Evolutionary conservation across 2,888 invertebrate genomes (phyloP).

Genomic region (Entomobrya multifasciata): DNA sequence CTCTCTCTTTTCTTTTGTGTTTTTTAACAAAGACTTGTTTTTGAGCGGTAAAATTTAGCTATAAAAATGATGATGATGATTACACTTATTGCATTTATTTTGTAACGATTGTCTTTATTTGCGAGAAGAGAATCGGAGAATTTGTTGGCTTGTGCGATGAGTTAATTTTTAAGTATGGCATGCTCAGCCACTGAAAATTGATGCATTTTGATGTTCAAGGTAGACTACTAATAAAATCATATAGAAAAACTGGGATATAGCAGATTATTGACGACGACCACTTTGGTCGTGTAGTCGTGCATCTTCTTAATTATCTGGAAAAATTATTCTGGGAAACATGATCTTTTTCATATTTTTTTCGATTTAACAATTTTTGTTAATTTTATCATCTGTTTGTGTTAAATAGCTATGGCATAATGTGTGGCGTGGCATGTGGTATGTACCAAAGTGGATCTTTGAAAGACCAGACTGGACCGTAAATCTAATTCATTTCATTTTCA

Average conservation of each 20-base stretch:
- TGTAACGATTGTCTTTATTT: too few species aligned
- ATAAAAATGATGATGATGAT: conserved; percentile 28
- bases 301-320: conserved; percentile 42
- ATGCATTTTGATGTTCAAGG: conserved; percentile 66
- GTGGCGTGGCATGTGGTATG: conserved; percentile 48
- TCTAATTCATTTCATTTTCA: too few species aligned
- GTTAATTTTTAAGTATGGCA: conserved; percentile 19
- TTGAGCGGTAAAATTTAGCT: conserved; percentile 58
- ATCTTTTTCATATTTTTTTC: conserved; percentile 58
- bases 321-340: conserved; percentile 65
- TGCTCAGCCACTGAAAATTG: neutral
- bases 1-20: conserved; percentile 40
- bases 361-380: conserved; percentile 42
- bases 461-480: too few species aligned
- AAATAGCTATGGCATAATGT: neutral
- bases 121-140: conserved; percentile 12
- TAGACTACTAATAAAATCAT: conserved; percentile 61
- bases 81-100: neutral
- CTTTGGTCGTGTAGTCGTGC: conserved; percentile 50
- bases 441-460: too few species aligned
- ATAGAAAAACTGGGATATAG: neutral
- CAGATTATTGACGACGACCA: conserved; percentile 6
- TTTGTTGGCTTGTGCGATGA: neutral
- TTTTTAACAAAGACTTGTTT: conserved; percentile 72
- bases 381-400: conserved; percentile 3